Base-by-base conservation (phyloP, 2,797 vertebrate species). In the Hemitrygon akajei region DNA sequence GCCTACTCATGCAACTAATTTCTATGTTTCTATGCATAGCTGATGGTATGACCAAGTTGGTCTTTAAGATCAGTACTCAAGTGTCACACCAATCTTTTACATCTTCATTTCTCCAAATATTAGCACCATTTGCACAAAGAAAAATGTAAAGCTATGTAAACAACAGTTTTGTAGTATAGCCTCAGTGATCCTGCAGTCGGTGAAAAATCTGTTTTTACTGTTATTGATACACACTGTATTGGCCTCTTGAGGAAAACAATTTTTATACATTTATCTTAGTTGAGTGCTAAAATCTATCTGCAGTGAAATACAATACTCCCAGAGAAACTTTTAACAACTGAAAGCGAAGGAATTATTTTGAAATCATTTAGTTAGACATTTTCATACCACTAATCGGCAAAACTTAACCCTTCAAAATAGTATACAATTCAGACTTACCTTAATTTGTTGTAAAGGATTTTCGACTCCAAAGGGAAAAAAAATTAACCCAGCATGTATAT, bases 161-260 rank as follows among this genome's bases (percentile, higher is more conserved):
- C 7, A n/a, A 40, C 69, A 69, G 2, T 30, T 10, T 69, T 18
- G 20, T 20, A 9, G 20, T 18, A 69, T 91, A 37, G n/a, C 20
- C 34, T 91, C 87, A 66, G 84, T 1, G n/a, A 89, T 89, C n/a
- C 18, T n/a, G 16, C 34, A 56, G 34, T 71, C 73, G 87, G 86
- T 37, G 14, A n/a, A 27, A 73, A 18, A 9, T 47, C 37, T 75
- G 71, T 93, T 93, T 47, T 93, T 11, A 76, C 47, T 93, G 73
- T 40, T 76, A 93, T 76, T 76, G 69, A 76, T 12, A 93, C 71
- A 93, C 20, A n/a, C 91, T n/a, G 71, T 76, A 93, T 47, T 93
- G 91, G 91, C 69, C 91, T 93, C 91, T 93, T 76, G 91, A 93
- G 91, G 25, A 76, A 76, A 58, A 76, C 37, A n/a, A 76, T 76